Percentiles rank a stretch among this genome's conserved stretches.
Evolutionary conservation across 2,888 invertebrate species (phyloP).

Genomic region (Xestia xanthographa): DNA sequence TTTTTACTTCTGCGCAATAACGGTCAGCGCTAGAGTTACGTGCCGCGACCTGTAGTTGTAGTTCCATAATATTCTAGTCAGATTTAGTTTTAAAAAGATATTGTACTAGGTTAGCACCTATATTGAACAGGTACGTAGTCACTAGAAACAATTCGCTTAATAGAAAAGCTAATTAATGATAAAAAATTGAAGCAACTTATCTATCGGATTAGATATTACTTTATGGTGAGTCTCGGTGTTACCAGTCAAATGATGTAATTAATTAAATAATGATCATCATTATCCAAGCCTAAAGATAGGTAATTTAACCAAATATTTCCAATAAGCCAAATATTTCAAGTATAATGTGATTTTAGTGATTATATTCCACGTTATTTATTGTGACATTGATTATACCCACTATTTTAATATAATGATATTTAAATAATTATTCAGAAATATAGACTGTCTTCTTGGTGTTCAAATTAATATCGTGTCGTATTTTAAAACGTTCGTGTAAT

Average conservation of each 20-base stretch:
- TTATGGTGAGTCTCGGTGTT: background rate
- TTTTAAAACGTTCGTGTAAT: conserved; percentile 10
- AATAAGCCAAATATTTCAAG: background rate
- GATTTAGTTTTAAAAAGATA: background rate
- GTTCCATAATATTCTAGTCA: conserved; percentile 3
- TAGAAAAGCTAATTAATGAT: background rate
- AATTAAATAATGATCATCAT: conserved; percentile 3
- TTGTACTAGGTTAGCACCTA: background rate
- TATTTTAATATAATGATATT: conserved; percentile 2
- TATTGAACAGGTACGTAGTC: background rate
- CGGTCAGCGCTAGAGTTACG: too few species aligned
- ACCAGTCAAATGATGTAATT: background rate
- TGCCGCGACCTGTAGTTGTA: too few species aligned
- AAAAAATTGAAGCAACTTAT: background rate
- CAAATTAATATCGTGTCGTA: conserved; percentile 2
- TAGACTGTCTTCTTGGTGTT: conserved; percentile 27
- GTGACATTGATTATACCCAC: conserved; percentile 17
- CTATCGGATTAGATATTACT: background rate
- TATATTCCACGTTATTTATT: conserved; percentile 22
- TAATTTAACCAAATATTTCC: conserved; percentile 1
- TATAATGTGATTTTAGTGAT: conserved; percentile 6
- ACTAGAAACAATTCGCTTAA: background rate
- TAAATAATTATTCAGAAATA: conserved; percentile 3
- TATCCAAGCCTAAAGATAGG: background rate
- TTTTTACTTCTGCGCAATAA: too few species aligned